These are phyloP conservation scores for Microtus agrestis DNA, from an alignment of 2,797 vertebrate species.

Conservation along the genomic window DNA sequence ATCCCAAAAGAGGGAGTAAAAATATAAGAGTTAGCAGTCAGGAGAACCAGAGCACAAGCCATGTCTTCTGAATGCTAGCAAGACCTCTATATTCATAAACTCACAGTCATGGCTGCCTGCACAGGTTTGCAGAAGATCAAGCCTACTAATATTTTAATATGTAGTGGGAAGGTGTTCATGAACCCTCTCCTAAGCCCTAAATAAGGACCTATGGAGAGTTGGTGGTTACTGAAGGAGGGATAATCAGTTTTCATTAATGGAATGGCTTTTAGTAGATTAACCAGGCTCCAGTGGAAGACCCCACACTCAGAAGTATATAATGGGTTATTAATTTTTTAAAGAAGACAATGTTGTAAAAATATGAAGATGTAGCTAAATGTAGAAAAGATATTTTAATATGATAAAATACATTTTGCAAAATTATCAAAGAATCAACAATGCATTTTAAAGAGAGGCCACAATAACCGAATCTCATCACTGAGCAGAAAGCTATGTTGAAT, in stretches of 20 bases:
- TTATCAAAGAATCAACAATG: background rate
- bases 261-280: background rate
- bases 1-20: background rate
- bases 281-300: background rate
- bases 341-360: background rate
- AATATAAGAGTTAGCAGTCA: background rate
- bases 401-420: background rate
- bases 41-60: background rate
- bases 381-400: too few relatives aligned
- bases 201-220: background rate
- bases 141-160: background rate
- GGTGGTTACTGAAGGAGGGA: background rate
- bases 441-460: background rate
- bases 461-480: background rate
- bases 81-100: background rate
- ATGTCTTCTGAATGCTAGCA: background rate
- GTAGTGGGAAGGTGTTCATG: background rate
- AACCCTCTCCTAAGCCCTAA: fast-evolving
- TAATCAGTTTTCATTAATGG: background rate
- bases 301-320: background rate
- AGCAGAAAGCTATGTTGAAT: background rate
- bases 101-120: background rate
- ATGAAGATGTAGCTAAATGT: too few relatives aligned
- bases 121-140: background rate
- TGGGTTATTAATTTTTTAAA: background rate